Conservation (phyloP, 2,797 vertebrate genomes). For the Anguilla megastoma region DNA sequence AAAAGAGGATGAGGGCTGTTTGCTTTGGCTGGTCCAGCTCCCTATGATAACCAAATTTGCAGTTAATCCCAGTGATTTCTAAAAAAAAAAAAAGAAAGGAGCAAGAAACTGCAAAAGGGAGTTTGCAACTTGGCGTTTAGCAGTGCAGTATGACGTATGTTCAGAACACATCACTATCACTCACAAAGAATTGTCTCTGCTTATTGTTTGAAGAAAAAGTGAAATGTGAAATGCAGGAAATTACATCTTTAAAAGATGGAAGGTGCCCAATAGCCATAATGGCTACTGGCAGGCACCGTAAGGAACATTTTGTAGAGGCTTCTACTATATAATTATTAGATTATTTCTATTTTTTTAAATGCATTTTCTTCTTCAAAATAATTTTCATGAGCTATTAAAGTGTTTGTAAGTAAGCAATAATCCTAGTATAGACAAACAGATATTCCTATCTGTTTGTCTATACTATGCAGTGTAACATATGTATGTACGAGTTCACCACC, state of each 20-base stretch:
- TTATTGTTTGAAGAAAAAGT: background rate
- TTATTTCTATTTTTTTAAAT: no score
- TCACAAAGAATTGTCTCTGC: background rate
- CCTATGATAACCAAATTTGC: background rate
- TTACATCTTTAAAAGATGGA: background rate
- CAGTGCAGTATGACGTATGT: background rate
- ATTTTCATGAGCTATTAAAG: no score
- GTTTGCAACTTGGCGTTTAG: background rate
- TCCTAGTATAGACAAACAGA: no score
- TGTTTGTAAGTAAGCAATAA: no score
- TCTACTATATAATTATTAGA: no score
- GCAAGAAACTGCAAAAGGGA: background rate
- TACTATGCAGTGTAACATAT: no score
- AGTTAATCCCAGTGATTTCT: background rate
- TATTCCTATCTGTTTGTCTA: no score
- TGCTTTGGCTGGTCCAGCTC: background rate
- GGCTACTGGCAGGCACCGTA: background rate
- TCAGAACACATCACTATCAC: background rate
- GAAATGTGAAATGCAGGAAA: background rate
- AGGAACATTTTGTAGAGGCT: no score
- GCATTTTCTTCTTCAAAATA: no score
- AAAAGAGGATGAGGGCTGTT: background rate
- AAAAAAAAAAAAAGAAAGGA: background rate
- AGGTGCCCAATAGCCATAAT: background rate
- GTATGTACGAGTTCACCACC: no score